Base-by-base conservation (phyloP, 2,888 invertebrate genomes). In the Congeria kusceri region DNA sequence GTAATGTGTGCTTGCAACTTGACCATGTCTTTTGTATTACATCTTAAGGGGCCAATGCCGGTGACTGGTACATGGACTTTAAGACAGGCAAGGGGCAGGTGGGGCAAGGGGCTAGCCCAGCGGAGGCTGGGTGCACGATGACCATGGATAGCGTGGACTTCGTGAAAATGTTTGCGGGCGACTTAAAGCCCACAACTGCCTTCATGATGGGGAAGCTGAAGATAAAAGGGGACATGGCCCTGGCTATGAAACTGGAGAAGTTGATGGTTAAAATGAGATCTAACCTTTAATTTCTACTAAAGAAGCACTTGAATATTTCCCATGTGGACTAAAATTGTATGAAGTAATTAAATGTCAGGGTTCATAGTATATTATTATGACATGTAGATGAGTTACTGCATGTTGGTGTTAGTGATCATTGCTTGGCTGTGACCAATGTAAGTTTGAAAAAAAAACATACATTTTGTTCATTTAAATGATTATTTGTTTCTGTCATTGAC, bases 181-280 rank as follows among this genome's bases (percentile, higher is more conserved):
- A 98, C 94, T 91, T 98, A 86, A 98, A 98, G 92, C 96, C 99
- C 1, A 96, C 98, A 0, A 95, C 96, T 1, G 99, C 99, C 0
- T 98, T 98, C 94, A 98, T 99, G 98, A 96, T 96, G 92, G 99
- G 99, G 66, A 98, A 98, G 94, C 94, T 99, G 87, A 98, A 98
- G 94, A 97, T 99, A 86, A 95, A 95, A 83, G 99, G 99, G 0
- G 97, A 98, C 92, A 95, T 99, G 89, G 97, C 96, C 88, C 97
- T 98, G 92, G 99, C 99, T 0, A 96, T 99, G 96, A 98, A 98
- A 92, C 94, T 99, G 77, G 98, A 99, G 81, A 93, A 92, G 80
- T 77, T 92, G 9, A 91, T 92, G 91, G 87, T 85, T 28, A 80
- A 90, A 71, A 88, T 90, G 87, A 74, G 59, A 39, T 68, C 83